Evolutionary conservation across 2,888 invertebrate genomes (phyloP).

Genomic region (Chrysodeixis includens): DNA sequence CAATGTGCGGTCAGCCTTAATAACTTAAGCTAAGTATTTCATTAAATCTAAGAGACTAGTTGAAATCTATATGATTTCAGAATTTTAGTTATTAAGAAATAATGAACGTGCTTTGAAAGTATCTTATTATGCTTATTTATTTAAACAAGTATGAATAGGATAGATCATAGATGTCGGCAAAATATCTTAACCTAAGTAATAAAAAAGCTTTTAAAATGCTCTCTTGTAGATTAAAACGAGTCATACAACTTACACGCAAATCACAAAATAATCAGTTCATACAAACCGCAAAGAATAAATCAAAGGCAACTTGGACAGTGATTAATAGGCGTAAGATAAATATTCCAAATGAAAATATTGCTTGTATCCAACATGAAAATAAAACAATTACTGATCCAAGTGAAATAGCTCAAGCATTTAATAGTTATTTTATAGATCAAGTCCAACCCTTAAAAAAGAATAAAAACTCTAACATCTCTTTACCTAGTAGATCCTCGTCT

Average conservation of each 20-base stretch:
- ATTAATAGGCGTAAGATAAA: not conserved
- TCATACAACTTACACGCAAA: not conserved
- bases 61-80: too few species aligned
- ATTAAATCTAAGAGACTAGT: too few species aligned
- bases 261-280: not conserved
- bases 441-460: not conserved
- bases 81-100: too few species aligned
- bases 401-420: too few species aligned
- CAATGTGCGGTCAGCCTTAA: too few species aligned
- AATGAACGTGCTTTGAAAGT: too few species aligned
- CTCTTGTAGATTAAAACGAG: not conserved
- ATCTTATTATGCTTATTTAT: too few species aligned
- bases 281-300: not conserved
- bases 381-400: not conserved
- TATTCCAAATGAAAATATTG: not conserved
- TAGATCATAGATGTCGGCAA: too few species aligned
- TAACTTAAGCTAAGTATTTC: too few species aligned
- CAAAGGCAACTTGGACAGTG: not conserved
- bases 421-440: too few species aligned
- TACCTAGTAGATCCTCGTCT: not conserved
- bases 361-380: not conserved
- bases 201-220: not conserved
- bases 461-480: not conserved
- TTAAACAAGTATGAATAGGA: too few species aligned
- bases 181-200: too few species aligned